Evolutionary conservation across 1,140 invertebrate genomes (phyloP), one percentile per base, ranked within the genome.

Genomic region (Drusus annulatus): DNA sequence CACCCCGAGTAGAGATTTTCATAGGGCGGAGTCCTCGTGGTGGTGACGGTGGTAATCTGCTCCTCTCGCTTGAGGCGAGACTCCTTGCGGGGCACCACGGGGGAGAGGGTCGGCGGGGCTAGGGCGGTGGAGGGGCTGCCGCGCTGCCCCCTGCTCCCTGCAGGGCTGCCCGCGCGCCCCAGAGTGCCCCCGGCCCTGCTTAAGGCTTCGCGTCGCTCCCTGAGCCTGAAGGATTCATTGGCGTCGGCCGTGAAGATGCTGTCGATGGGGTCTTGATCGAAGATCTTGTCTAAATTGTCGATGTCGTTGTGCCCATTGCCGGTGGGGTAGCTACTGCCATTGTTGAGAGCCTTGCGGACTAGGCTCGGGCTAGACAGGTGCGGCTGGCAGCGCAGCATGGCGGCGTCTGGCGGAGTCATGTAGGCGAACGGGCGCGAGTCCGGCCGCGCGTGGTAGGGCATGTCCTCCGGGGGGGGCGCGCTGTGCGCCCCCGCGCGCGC

Each of bases 351-450:
- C 83, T 94, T 94, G 19, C 94, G 90, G 79, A 95, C 94, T 82
- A 95, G 87, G 81, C 94, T 93, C 16, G 94, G 94, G 84, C 94
- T 95, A 80, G 94, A 93, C 21, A 95, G 91, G 81, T 93, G 92
- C 85, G 92, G 90, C 80, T 90, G 88, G 28, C 89, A 87, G 63
- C 89, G 90, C 83, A 92, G 88, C 91, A 92, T 92, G 82, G 91
- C 90, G 80, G 91, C 90, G 51, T 86, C 86, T 56, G 91, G 88
- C 75, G 91, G 88, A 21, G 91, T 90, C 28, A 79, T 69, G 90
- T 96, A 96, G 16, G 93, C 94, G 88, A 97, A 97, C 19, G 95
- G 95, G 80, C 94, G 91, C 82, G 94, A 94, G 86, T 95, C 94
- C 69, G 94, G 91, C 65, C 95, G 89, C 76, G 95, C 94, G 92